Percentiles rank a stretch among this genome's conserved stretches.
phyloP scores from a whole-genome alignment of 2,797 vertebrate genomes.

The Rhabdomys pumilio region DNA sequence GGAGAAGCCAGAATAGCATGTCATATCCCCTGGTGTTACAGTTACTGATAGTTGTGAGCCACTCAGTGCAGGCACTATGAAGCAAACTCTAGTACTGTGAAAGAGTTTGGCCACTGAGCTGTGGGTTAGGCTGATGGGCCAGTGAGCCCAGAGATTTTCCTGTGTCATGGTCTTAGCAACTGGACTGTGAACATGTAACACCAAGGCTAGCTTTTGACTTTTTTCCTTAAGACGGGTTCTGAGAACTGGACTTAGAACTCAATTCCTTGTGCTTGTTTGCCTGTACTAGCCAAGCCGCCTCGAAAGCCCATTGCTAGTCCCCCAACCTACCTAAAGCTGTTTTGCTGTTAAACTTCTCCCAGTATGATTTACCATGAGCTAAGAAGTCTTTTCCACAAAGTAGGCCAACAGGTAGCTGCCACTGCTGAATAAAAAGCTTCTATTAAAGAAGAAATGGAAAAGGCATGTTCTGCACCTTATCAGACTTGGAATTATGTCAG shows the following conservation, averaged over 20 bases:
- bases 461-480: background rate
- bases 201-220: background rate
- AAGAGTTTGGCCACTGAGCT: background rate
- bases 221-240: background rate
- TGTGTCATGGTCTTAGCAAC: background rate
- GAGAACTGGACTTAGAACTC: background rate
- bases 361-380: background rate
- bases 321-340: background rate
- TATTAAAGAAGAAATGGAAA: conserved; percentile 53
- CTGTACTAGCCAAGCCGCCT: background rate
- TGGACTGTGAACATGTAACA: background rate
- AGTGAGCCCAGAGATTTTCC: background rate
- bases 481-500: background rate
- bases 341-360: conserved; percentile 55
- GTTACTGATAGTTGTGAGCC: background rate
- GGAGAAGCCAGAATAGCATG: too few relatives aligned
- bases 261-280: background rate
- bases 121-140: too few relatives aligned
- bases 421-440: conserved; percentile 49
- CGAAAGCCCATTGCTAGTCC: too few relatives aligned
- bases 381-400: background rate
- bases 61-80: too few relatives aligned
- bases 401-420: background rate
- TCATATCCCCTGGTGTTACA: background rate
- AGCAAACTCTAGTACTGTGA: background rate